Evolutionary conservation across 2,888 invertebrate species (phyloP).

Genomic region (Conistra vaccinii): DNA sequence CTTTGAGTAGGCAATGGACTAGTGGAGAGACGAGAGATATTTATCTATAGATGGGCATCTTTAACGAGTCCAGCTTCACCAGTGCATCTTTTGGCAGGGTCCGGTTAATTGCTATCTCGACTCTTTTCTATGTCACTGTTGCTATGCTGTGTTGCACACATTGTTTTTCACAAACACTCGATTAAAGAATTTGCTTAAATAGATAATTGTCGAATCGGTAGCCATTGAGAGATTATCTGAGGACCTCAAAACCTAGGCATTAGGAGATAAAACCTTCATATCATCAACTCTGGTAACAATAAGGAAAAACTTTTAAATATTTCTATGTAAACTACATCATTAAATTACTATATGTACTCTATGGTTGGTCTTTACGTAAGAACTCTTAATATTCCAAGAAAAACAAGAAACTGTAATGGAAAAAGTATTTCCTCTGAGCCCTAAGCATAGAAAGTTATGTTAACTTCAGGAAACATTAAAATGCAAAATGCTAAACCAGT

Average conservation of each 20-base stretch:
- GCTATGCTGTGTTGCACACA: too few species aligned
- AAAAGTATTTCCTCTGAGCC: slow-evolving; percentile 11
- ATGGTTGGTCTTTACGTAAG: not conserved
- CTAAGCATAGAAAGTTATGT: slow-evolving; percentile 33
- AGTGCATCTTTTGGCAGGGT: too few species aligned
- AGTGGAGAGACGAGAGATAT: too few species aligned
- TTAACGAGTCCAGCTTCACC: too few species aligned
- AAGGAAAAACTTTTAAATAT: not conserved
- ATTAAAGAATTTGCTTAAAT: too few species aligned
- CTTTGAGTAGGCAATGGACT: too few species aligned
- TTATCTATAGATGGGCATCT: too few species aligned
- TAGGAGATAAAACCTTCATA: not conserved
- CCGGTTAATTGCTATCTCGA: too few species aligned
- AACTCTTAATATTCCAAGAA: not conserved
- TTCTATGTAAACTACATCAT: slow-evolving; percentile 21
- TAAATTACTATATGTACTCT: not conserved
- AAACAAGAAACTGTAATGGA: not conserved
- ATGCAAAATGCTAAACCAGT: slow-evolving; percentile 16
- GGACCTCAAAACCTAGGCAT: not conserved
- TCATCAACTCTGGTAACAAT: not conserved
- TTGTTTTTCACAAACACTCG: too few species aligned
- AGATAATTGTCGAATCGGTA: not conserved
- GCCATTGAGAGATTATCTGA: not conserved
- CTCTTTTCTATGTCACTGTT: too few species aligned
- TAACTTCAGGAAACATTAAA: slow-evolving; percentile 45